Percentiles rank a stretch among this genome's conserved stretches.
These are phyloP conservation scores for Melanargia galathea DNA, from an alignment of 2,888 invertebrate genomes.

Conservation along the genomic window DNA sequence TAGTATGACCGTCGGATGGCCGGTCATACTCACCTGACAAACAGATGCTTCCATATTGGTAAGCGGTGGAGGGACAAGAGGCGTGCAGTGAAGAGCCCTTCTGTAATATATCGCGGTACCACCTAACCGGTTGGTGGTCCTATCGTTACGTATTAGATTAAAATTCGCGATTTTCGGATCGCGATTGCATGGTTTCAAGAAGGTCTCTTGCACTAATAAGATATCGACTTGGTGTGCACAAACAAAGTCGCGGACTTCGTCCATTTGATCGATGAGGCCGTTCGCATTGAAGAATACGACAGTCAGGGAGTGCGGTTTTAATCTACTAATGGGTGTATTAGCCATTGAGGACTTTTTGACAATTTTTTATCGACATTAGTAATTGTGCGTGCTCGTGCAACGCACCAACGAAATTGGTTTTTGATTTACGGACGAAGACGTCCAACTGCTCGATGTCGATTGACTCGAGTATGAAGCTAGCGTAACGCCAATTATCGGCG, in stretches of 20 bases:
- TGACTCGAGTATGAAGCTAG: too few relatives aligned
- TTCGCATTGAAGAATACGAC: not conserved
- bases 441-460: too few relatives aligned
- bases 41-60: conserved; percentile 35
- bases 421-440: too few relatives aligned
- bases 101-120: conserved; percentile 26
- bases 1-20: conserved; percentile 28
- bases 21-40: conserved; percentile 23
- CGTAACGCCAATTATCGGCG: too few relatives aligned
- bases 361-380: too few relatives aligned
- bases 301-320: not conserved
- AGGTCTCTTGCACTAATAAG: conserved; percentile 15
- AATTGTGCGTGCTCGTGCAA: too few relatives aligned
- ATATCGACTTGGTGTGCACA: not conserved
- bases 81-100: not conserved
- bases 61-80: conserved; percentile 22
- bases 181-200: conserved; percentile 17
- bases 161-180: not conserved
- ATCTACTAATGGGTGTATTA: not conserved
- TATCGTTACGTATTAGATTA: not conserved
- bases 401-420: too few relatives aligned
- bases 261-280: conserved; percentile 17
- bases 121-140: not conserved
- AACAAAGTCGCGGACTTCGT: conserved; percentile 17
- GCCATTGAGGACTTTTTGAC: not conserved